These are phyloP conservation scores for Drusus annulatus DNA, from an alignment of 1,140 invertebrate species.

Conservation along the genomic window DNA sequence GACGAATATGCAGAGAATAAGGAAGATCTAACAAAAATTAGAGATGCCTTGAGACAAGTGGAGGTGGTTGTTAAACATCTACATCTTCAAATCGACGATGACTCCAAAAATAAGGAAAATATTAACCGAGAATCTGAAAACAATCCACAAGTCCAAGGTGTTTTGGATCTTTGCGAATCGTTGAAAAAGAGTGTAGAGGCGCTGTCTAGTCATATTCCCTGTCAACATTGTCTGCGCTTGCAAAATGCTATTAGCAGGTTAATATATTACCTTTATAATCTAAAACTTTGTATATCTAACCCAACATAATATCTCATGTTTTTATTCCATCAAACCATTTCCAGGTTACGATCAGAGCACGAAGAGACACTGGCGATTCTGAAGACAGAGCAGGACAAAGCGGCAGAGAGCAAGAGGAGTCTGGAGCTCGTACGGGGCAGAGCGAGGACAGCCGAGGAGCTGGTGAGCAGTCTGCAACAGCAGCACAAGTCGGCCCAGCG, in stretches of 20 bases:
- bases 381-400: slow-evolving; percentile 53
- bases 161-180: slow-evolving; percentile 64
- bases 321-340: not conserved
- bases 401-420: slow-evolving; percentile 39
- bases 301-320: too few species aligned
- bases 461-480: slow-evolving; percentile 51
- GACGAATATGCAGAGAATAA: slow-evolving; percentile 71
- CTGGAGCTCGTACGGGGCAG: slow-evolving; percentile 47
- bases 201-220: slow-evolving; percentile 68
- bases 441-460: slow-evolving; percentile 55
- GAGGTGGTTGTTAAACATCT: slow-evolving; percentile 67
- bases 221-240: slow-evolving; percentile 74
- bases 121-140: slow-evolving; percentile 6
- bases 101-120: slow-evolving; percentile 46
- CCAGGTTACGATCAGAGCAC: slow-evolving; percentile 51
- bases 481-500: slow-evolving; percentile 49
- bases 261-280: not conserved
- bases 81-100: slow-evolving; percentile 63
- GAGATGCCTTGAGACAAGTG: slow-evolving; percentile 68
- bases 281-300: not conserved
- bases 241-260: slow-evolving; percentile 72
- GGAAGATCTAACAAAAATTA: slow-evolving; percentile 71
- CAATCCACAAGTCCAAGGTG: slow-evolving; percentile 51
- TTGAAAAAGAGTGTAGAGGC: slow-evolving; percentile 67
- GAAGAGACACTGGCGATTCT: slow-evolving; percentile 49